These are phyloP conservation scores for Zaprionus camerounensis DNA, from an alignment of 1,140 invertebrate genomes.

Conservation along the genomic window DNA sequence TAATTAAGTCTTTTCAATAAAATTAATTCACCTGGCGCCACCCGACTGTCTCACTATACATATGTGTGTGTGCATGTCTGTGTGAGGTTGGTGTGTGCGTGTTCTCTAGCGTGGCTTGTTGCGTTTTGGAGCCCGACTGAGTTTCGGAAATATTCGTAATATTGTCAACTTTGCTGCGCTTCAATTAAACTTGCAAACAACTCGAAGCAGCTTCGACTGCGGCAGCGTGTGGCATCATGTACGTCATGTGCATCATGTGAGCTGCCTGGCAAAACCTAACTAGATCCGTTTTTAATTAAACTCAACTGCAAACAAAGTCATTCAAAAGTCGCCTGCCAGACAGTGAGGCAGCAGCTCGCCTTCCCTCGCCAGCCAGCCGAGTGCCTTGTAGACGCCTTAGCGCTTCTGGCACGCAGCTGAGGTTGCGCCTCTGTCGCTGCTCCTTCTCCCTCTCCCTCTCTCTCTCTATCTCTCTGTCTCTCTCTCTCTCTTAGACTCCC, in stretches of 20 bases:
- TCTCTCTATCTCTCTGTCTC: neutral
- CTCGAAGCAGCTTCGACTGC: slow-evolving; percentile 1
- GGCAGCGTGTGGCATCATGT: slow-evolving; percentile 22
- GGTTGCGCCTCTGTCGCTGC: slow-evolving; percentile 28
- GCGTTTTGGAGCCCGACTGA: neutral
- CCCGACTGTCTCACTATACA: neutral
- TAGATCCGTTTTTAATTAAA: slow-evolving; percentile 83
- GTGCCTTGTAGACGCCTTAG: slow-evolving; percentile 33
- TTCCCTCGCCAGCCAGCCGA: neutral
- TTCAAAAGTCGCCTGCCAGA: slow-evolving; percentile 33
- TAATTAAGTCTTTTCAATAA: slow-evolving; percentile 44
- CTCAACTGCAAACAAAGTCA: slow-evolving; percentile 80
- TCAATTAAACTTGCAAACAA: slow-evolving; percentile 73
- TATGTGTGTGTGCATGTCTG: neutral
- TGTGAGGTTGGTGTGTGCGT: no score
- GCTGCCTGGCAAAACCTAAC: slow-evolving; percentile 60
- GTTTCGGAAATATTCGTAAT: slow-evolving; percentile 16
- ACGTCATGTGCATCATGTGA: slow-evolving; percentile 38
- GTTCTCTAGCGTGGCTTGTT: neutral
- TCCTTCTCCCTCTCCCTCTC: slow-evolving; percentile 3
- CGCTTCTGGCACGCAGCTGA: slow-evolving; percentile 65
- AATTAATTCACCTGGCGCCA: slow-evolving; percentile 42
- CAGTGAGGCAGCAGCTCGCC: neutral
- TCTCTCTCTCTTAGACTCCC: slow-evolving; percentile 23
- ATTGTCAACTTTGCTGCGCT: slow-evolving; percentile 47